Evolutionary conservation across 2,797 vertebrate species (phyloP).

Genomic region (Tarsius wallacei): DNA sequence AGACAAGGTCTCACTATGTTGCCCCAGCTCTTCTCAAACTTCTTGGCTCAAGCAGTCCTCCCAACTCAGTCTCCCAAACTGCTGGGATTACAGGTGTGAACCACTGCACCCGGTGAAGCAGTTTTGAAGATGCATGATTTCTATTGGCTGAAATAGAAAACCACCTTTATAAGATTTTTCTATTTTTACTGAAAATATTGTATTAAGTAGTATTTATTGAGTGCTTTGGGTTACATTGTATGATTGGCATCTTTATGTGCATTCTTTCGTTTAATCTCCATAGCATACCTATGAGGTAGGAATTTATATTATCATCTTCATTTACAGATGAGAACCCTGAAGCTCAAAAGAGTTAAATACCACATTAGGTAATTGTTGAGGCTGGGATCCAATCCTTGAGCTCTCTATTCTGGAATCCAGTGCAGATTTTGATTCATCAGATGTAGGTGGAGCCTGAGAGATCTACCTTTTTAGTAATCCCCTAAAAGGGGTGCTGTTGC

Average conservation of each 20-base stretch:
- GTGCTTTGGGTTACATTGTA: neutral
- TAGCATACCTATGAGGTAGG: neutral
- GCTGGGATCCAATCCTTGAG: neutral
- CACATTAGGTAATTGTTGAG: neutral
- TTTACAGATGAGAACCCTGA: neutral
- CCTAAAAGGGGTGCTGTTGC: neutral
- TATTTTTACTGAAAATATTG: conserved; percentile 28
- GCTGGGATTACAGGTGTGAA: no score
- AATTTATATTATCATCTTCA: conserved; percentile 8
- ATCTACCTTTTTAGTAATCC: neutral
- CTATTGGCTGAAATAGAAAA: conserved; percentile 62
- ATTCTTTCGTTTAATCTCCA: conserved; percentile 15
- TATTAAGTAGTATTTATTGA: neutral
- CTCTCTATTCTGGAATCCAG: neutral
- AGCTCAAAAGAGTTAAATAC: neutral
- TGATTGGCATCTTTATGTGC: neutral
- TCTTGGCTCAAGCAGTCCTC: no score
- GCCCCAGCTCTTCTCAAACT: no score
- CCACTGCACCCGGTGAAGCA: no score
- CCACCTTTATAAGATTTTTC: neutral
- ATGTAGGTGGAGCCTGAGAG: neutral
- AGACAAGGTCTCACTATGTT: no score
- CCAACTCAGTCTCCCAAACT: no score
- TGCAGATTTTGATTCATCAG: neutral
- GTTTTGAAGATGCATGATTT: conserved; percentile 4